A percentile compares a stretch with the other conserved stretches of the same genome.
Conservation (phyloP, 1,140 invertebrate species). For the Leptinotarsa defecta region DNA sequence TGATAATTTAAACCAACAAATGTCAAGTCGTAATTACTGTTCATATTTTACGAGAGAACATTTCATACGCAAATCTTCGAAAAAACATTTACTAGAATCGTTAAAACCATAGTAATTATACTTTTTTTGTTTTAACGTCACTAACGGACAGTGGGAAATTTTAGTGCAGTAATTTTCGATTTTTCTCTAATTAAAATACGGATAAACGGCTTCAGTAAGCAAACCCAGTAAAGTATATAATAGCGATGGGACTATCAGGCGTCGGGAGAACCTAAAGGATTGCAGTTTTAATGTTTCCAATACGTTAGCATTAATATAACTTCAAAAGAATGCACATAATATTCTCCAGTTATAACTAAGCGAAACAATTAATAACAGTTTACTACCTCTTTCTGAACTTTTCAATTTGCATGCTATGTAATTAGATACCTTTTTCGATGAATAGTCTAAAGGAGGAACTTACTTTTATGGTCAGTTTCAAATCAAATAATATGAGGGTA, state of each 20-base stretch:
- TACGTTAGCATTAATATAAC: background rate
- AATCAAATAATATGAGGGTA: no score
- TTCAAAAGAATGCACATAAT: background rate
- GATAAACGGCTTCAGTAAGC: background rate
- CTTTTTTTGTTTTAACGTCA: background rate
- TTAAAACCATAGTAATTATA: background rate
- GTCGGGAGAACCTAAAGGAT: background rate
- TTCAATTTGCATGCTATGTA: background rate
- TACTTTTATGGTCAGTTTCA: no score
- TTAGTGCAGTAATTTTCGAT: background rate
- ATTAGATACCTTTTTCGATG: background rate
- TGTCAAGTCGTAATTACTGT: background rate
- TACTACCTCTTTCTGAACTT: background rate
- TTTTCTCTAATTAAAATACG: background rate
- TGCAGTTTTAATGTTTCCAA: background rate
- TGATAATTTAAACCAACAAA: background rate
- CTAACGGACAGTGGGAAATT: background rate
- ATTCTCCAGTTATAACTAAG: background rate
- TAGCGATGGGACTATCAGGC: background rate
- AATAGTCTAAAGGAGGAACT: background rate
- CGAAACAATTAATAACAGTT: background rate
- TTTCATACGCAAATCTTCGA: background rate
- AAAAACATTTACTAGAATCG: background rate
- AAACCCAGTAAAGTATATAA: background rate
- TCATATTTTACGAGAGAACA: background rate